Base-by-base conservation (phyloP, 2,797 vertebrate species). In the Onychomys leucogaster region DNA sequence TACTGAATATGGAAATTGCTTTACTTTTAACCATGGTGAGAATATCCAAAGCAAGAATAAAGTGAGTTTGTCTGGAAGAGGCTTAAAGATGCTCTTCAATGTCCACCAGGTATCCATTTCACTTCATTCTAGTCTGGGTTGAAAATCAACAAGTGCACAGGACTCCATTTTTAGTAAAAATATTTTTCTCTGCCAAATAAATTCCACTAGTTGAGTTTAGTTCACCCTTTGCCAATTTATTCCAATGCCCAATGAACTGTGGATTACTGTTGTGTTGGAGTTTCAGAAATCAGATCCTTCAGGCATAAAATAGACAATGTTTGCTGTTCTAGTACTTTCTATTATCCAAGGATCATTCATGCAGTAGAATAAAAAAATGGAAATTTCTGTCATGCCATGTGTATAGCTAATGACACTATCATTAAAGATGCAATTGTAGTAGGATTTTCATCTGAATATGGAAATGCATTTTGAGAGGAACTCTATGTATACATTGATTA, bases 1-100 rank as follows among this genome's bases (percentile, higher is more conserved):
- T 97, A 99, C 99, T 95, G 98, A 99, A 98, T 99, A 98, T 0
- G 99, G 98, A 95, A 99, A 98, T 94, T 99, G 99, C 96, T 99
- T 98, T 97, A 98, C 98, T 96, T 99, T 99, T 97, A 99, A 99
- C 97, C 96, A 98, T 37, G 96, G 98, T 80, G 86, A 97, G 93
- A 97, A 98, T 43, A n/a, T 98, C 43, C 69, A 96, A 95, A 73
- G 96, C 85, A 97, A 91, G 93, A 98, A 97, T 98, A 98, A 97
- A 96, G 98, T 99, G 97, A 99, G 97, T 89, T 93, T 98, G 63
- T 98, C 98, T 78, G 99, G 99, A 98, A 98, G 98, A 98, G 98
- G 99, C 63, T 97, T 99, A 97, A 97, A 94, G 92, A 90, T 99
- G 95, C 97, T 99, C 94, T 98, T 99, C 97, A 97, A 98, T 95